Evolutionary conservation across 2,888 invertebrate species (phyloP), one percentile per base, ranked within the genome.

Genomic region (Heterodera filipjevi): DNA sequence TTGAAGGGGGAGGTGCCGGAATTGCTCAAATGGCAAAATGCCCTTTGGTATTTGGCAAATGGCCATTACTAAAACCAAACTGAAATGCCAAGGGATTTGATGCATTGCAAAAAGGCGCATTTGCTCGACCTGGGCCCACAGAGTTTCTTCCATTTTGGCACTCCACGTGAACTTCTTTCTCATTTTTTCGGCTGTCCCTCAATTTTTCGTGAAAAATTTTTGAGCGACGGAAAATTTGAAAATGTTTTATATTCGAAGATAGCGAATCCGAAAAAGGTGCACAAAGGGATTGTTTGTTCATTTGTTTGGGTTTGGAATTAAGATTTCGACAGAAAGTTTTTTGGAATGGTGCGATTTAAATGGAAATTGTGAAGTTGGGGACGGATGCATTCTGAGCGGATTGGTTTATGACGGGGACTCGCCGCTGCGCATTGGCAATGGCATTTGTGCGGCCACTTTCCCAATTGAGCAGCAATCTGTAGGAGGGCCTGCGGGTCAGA

Each of bases 101-200:
- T 73, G 64, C 64, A 77, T 2, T 27, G 32, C 22, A 64, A 44
- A 46, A 12, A 32, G 30, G 74, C 39, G 32, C 53, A 75, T 64
- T 66, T 76, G 46, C 53, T 73, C 32, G 59, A 78, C 22, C 46
- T 78, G 32, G 78, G 78, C 14, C 44, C 70, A 27, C 33, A 78
- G 33, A 53, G 66, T 33, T 78, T 78, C 27, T 78, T 74, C 76
- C 78, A 78, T 77, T 78, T 78, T 66, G 78, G 78, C 32, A 78
- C 78, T 44, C 46, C 66, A 39, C 30, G 64, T 33, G 78, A 78
- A 49, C 49, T 78, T 39, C 77, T 78, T 19, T 22, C 77, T 6
- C 78, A 78, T 66, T 76, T 78, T 3, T 76, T 44, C 49, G 66
- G 12, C 46, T 22, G 30, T 27, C 39, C 53, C 5, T 77, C 77